A percentile compares a stretch with the other conserved stretches of the same genome.
Conservation (phyloP, 2,113 vertebrate genomes). For the Psittacara wagleri region DNA sequence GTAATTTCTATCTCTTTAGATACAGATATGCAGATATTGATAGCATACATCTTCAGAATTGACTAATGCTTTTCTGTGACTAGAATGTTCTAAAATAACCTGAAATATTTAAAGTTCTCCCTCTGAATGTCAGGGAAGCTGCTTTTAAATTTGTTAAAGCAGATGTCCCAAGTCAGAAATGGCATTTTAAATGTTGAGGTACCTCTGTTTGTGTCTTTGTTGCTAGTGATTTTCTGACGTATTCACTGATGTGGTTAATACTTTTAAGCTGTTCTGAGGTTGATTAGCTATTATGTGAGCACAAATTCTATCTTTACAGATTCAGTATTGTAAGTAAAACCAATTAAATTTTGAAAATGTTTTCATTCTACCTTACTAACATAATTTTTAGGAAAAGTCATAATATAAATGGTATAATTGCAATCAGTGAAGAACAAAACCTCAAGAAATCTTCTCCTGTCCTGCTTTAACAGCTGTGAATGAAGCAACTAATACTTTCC, state of each 20-base stretch:
- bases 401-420: background rate
- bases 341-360: background rate
- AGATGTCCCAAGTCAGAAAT: background rate
- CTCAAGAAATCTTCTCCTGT: background rate
- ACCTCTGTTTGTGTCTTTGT: background rate
- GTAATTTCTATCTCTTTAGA: background rate
- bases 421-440: background rate
- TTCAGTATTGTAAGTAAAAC: background rate
- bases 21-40: background rate
- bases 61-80: background rate
- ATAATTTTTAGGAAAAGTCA: background rate
- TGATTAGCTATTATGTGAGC: conserved; percentile 3
- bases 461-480: background rate
- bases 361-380: background rate
- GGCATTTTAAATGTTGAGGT: background rate
- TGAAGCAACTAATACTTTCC: background rate
- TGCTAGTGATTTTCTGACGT: background rate
- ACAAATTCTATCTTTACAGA: background rate
- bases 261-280: background rate
- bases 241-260: background rate
- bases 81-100: background rate
- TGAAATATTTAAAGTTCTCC: background rate
- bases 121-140: background rate
- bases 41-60: background rate
- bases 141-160: background rate